phyloP scores from a whole-genome alignment of 2,113 vertebrate species.

The Aplodontia rufa region DNA sequence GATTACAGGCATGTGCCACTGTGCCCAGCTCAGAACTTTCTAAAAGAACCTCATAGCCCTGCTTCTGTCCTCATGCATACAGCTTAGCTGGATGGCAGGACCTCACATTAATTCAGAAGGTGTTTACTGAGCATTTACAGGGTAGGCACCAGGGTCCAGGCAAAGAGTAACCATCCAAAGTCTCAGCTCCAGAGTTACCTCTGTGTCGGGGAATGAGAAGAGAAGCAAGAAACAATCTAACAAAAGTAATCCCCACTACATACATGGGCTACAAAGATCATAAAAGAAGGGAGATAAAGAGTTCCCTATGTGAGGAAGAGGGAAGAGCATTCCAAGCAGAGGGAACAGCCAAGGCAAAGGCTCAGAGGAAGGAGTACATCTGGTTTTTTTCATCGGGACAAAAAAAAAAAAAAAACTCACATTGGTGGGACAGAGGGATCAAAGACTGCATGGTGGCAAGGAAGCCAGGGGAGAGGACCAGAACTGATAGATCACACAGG shows the following conservation, averaged over 20 bases:
- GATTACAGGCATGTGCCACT: too few species aligned
- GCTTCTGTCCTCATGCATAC: not conserved
- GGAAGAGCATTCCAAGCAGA: not conserved
- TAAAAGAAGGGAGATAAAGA: not conserved
- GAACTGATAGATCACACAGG: accelerated
- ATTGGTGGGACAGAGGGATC: not conserved
- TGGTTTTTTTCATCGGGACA: not conserved
- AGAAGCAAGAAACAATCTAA: not conserved
- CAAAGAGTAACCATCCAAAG: not conserved
- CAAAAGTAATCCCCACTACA: not conserved
- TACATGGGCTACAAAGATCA: not conserved
- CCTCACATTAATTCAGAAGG: not conserved
- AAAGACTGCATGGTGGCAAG: too few species aligned
- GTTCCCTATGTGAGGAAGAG: not conserved
- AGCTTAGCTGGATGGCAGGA: accelerated
- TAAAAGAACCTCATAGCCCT: not conserved
- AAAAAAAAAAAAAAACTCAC: not conserved
- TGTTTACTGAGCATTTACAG: not conserved
- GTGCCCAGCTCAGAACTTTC: not conserved
- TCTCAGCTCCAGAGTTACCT: not conserved
- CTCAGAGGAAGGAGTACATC: not conserved
- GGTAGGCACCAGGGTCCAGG: not conserved
- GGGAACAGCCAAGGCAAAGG: not conserved
- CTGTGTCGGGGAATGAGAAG: not conserved
- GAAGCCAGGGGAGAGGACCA: not conserved